phyloP scores from a whole-genome alignment of 2,113 vertebrate genomes.

The Sturnus vulgaris region DNA sequence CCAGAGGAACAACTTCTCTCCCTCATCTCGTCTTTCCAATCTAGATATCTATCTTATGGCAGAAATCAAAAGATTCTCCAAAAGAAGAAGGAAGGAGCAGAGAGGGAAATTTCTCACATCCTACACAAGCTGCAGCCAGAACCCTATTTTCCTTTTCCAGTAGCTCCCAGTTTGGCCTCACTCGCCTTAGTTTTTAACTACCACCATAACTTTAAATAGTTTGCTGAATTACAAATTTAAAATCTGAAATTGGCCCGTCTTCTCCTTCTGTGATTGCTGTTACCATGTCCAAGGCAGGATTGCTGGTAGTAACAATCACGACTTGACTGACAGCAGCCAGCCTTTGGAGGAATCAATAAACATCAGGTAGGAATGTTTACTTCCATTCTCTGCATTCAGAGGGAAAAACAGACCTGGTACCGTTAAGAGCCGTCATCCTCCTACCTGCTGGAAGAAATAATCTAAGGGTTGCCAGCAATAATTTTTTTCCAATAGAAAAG shows the following conservation, averaged over 20 bases:
- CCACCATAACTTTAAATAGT: neutral
- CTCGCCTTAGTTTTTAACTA: neutral
- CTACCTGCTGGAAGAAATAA: neutral
- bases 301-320: neutral
- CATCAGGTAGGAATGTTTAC: neutral
- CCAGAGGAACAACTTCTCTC: neutral
- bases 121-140: neutral
- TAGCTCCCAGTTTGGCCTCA: neutral
- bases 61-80: neutral
- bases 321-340: neutral
- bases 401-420: neutral
- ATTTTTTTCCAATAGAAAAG: neutral
- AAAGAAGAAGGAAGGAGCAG: neutral
- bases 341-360: neutral
- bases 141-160: neutral
- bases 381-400: neutral
- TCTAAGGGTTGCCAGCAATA: neutral
- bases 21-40: neutral
- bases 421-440: neutral
- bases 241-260: neutral
- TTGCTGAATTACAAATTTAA: neutral
- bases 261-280: neutral
- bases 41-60: neutral
- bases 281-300: neutral
- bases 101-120: neutral